phyloP scores from a whole-genome alignment of 2,113 vertebrate genomes.

The Atlantisia rogersi region DNA sequence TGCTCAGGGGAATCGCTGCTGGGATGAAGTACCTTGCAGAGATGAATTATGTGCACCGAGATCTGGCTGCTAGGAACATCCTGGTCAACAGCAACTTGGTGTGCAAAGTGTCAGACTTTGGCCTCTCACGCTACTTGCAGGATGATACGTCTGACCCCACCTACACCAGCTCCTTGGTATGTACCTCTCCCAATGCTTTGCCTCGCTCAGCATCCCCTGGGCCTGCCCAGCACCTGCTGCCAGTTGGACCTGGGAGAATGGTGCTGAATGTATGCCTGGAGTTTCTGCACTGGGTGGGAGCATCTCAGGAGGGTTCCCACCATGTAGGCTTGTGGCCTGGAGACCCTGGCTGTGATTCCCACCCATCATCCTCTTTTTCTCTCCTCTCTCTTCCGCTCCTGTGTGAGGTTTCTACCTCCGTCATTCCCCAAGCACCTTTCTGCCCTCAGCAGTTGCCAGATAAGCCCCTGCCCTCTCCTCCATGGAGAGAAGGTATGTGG shows the following conservation, averaged over 20 bases:
- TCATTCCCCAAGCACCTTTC: not conserved
- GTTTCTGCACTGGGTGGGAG: not conserved
- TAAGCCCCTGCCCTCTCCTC: not conserved
- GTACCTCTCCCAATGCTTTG: not conserved
- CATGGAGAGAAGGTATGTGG: not conserved
- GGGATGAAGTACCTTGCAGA: constrained; percentile 98
- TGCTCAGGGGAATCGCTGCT: constrained; percentile 94
- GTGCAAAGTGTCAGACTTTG: constrained; percentile 98
- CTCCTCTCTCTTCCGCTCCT: not conserved
- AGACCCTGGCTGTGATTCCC: not conserved
- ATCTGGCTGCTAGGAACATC: constrained; percentile 96
- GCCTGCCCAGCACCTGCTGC: not conserved
- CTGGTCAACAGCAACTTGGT: constrained; percentile 98
- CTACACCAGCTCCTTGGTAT: constrained; percentile 97
- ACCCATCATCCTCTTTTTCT: not conserved
- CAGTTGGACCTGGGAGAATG: not conserved
- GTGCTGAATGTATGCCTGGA: not conserved
- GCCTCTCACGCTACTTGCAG: constrained; percentile 95
- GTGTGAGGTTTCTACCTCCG: not conserved
- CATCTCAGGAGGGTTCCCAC: not conserved
- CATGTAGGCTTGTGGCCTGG: accelerated
- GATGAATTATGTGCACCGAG: constrained; percentile 97
- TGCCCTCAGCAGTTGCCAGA: not conserved
- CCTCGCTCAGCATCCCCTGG: not conserved
- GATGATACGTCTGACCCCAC: constrained; percentile 97